phyloP scores from a whole-genome alignment of 2,113 vertebrate genomes.

The Sinocyclocheilus anophthalmus region DNA sequence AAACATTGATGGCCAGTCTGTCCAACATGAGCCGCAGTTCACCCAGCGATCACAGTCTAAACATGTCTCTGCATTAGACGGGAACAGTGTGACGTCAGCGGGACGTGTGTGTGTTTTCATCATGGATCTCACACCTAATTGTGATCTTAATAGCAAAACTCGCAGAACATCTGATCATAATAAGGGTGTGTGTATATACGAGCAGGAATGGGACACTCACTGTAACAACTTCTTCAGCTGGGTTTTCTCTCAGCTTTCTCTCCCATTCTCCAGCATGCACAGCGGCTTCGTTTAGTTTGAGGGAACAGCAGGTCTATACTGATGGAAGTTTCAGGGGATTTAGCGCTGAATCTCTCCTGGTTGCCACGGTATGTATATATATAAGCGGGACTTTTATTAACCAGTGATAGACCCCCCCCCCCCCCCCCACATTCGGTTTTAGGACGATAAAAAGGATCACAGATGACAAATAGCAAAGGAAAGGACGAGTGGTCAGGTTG shows the following conservation, averaged over 20 bases:
- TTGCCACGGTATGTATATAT: too few species aligned
- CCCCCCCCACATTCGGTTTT: too few species aligned
- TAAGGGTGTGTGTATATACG: too few species aligned
- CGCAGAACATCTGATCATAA: neutral
- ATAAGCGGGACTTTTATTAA: too few species aligned
- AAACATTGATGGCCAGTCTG: slow-evolving; percentile 96
- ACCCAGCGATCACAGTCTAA: slow-evolving; percentile 91
- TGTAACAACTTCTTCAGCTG: neutral
- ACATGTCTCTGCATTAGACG: slow-evolving; percentile 84
- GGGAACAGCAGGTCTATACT: neutral
- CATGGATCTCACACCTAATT: too few species aligned
- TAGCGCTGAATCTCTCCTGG: neutral
- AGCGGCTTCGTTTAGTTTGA: neutral
- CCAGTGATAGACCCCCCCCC: too few species aligned
- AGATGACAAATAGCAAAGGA: too few species aligned
- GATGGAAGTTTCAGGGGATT: neutral
- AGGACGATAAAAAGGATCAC: too few species aligned
- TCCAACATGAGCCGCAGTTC: slow-evolving; percentile 95
- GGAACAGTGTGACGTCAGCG: too few species aligned
- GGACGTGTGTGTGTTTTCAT: too few species aligned
- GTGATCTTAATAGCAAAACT: neutral
- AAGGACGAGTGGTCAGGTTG: too few species aligned
- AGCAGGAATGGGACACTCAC: too few species aligned
- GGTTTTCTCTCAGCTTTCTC: neutral
- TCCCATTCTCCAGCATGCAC: neutral